Evolutionary conservation across 2,797 vertebrate species (phyloP).

Genomic region (Peromyscus aztecus): DNA sequence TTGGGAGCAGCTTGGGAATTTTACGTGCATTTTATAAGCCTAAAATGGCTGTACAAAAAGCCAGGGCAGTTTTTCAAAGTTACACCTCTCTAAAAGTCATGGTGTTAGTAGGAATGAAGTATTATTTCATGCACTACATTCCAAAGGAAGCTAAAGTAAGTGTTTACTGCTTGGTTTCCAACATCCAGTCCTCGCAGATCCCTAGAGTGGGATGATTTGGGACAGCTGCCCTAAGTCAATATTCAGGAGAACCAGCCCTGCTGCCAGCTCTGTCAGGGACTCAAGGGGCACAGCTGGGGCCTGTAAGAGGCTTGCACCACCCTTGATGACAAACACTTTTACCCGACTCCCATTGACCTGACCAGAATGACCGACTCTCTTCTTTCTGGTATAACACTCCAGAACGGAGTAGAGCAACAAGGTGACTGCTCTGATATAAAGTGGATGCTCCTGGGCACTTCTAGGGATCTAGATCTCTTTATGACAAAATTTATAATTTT

Average conservation of each 20-base stretch:
- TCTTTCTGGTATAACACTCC: neutral
- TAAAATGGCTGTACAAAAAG: conserved; percentile 9
- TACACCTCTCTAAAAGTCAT: conserved; percentile 51
- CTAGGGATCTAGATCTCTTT: conserved; percentile 1
- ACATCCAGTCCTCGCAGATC: conserved; percentile 23
- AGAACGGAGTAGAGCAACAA: neutral
- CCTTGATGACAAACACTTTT: neutral
- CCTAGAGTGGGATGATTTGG: conserved; percentile 52
- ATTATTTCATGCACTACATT: conserved; percentile 46
- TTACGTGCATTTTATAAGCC: neutral
- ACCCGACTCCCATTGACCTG: neutral
- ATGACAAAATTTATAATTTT: conserved; percentile 22
- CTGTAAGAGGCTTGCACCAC: neutral
- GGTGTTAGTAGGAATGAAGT: conserved; percentile 3
- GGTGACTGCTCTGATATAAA: conserved; percentile 17
- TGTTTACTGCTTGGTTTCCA: conserved; percentile 45
- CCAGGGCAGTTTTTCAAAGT: conserved; percentile 37
- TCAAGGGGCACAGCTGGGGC: conserved; percentile 46
- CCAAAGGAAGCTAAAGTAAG: conserved; percentile 61
- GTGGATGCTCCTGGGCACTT: neutral
- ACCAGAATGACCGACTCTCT: neutral
- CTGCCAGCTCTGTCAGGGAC: conserved; percentile 58
- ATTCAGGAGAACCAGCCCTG: conserved; percentile 20
- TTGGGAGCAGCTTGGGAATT: conserved; percentile 48
- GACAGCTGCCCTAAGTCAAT: conserved; percentile 64